These are phyloP conservation scores for Gymnothorax reevesii DNA, from an alignment of 2,797 vertebrate genomes.

Conservation along the genomic window DNA sequence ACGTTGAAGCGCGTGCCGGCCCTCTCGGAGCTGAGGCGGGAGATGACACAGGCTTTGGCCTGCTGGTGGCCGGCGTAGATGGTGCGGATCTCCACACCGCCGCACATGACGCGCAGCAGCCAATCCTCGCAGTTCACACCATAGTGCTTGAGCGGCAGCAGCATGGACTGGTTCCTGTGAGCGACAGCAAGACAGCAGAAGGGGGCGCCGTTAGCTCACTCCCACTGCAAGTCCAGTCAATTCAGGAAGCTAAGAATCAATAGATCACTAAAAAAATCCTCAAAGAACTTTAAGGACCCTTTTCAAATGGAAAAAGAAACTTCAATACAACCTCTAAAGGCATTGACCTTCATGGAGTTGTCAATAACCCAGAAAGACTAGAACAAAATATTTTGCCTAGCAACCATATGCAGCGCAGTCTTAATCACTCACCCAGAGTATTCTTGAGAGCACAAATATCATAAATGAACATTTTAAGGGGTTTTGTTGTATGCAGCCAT, in stretches of 20 bases:
- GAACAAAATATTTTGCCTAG: neutral
- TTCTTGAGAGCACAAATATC: neutral
- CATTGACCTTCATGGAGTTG: neutral
- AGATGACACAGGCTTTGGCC: conserved; percentile 96
- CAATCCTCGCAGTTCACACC: conserved; percentile 96
- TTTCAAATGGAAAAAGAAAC: neutral
- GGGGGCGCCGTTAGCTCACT: neutral
- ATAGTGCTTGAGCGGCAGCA: conserved; percentile 95
- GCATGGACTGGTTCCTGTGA: conserved; percentile 92
- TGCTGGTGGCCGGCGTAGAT: conserved; percentile 98
- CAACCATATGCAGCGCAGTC: neutral
- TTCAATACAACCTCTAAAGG: neutral
- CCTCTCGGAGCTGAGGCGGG: conserved; percentile 92
- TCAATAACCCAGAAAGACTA: neutral
- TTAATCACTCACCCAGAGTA: neutral
- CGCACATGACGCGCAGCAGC: conserved; percentile 94
- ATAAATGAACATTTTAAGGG: neutral
- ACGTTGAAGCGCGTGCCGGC: conserved; percentile 96
- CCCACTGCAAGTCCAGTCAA: neutral
- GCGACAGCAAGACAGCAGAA: neutral
- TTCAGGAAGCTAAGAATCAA: neutral
- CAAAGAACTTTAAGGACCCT: neutral
- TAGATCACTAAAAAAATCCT: neutral
- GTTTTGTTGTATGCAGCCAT: neutral
- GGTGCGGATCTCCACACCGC: conserved; percentile 94